These are phyloP conservation scores for Stenchaetothrips biformis DNA, from an alignment of 2,888 invertebrate species.

Conservation along the genomic window DNA sequence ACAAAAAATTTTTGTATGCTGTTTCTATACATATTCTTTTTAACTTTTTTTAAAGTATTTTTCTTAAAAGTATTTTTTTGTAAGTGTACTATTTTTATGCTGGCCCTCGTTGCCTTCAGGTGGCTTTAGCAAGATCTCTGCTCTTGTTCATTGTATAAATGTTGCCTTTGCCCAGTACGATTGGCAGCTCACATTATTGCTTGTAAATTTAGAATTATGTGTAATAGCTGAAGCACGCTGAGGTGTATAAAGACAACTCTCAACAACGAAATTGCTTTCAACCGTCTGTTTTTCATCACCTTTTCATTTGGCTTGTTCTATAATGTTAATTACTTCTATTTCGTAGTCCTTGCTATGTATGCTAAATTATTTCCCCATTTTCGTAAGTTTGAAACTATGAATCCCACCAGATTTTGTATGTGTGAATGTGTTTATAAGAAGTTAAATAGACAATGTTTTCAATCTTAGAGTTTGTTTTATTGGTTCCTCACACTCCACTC, in stretches of 20 bases:
- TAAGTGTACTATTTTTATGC: constrained; percentile 25
- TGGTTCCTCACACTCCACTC: neutral
- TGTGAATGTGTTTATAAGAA: constrained; percentile 39
- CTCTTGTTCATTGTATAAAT: constrained; percentile 25
- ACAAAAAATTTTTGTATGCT: constrained; percentile 24
- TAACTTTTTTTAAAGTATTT: constrained; percentile 25
- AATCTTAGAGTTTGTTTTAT: constrained; percentile 33
- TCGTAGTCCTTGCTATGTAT: neutral
- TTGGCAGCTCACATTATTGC: constrained; percentile 15
- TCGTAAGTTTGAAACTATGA: constrained; percentile 19
- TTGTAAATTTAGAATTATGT: constrained; percentile 19
- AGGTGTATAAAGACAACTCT: neutral
- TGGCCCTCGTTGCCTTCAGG: constrained; percentile 9
- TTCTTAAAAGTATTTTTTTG: constrained; percentile 25
- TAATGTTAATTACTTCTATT: constrained; percentile 21
- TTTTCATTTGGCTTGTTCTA: neutral
- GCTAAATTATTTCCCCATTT: constrained; percentile 17
- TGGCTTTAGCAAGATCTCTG: constrained; percentile 17
- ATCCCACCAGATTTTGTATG: constrained; percentile 32
- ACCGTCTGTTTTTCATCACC: neutral
- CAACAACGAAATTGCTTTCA: constrained; percentile 14
- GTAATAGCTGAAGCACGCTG: neutral
- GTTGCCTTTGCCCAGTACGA: constrained; percentile 13
- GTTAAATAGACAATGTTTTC: constrained; percentile 38
- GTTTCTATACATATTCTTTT: constrained; percentile 25